These are phyloP conservation scores for Myrmecophaga tridactyla DNA, from an alignment of 2,113 vertebrate genomes.

Conservation along the genomic window DNA sequence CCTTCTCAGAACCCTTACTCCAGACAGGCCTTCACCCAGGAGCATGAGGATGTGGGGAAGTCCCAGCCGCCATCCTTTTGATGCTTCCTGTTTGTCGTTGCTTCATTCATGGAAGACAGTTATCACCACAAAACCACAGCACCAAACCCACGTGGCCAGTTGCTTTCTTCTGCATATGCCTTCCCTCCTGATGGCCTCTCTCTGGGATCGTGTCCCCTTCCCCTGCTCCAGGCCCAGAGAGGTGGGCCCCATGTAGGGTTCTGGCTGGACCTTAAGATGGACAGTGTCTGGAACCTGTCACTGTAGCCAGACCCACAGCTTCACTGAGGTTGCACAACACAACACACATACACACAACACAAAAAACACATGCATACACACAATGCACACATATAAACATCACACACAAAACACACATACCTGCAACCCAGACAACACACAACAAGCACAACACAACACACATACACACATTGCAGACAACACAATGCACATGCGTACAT, in stretches of 20 bases:
- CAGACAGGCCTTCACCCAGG: background rate
- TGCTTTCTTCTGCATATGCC: background rate
- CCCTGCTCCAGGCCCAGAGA: background rate
- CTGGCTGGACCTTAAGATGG: background rate
- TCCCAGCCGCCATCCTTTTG: background rate
- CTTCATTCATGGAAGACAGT: background rate
- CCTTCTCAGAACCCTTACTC: background rate
- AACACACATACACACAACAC: no score
- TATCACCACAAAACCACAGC: slow-evolving; percentile 18
- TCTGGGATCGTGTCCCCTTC: background rate
- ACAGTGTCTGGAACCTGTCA: background rate
- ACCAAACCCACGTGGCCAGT: background rate
- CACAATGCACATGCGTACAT: no score
- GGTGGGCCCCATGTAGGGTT: background rate
- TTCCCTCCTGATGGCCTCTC: no score
- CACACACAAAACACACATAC: no score
- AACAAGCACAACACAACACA: no score
- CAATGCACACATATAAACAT: no score
- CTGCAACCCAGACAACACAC: no score
- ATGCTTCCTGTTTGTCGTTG: slow-evolving; percentile 17
- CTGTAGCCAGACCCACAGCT: background rate
- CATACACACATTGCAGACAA: no score
- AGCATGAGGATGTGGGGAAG: background rate
- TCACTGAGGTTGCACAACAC: background rate
- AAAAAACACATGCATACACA: no score